Base-by-base conservation (phyloP, 2,888 invertebrate genomes). In the Lissonota sp. region DNA sequence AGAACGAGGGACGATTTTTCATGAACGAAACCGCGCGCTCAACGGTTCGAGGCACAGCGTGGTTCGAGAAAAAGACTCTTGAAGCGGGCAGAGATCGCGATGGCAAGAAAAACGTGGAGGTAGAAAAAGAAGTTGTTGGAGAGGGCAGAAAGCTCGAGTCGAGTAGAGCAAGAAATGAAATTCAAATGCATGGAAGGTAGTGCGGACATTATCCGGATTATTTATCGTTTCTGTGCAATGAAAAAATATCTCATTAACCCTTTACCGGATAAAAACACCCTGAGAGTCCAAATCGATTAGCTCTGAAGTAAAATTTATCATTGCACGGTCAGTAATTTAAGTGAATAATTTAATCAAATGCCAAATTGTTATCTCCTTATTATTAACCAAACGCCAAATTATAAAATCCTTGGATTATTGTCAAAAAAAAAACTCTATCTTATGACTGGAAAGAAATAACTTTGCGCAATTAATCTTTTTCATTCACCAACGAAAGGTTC, bases 1-100 rank as follows among this genome's bases (percentile, higher is more conserved):
- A 53, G 63, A 51, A 74, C 57, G 73, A 55, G 55, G 67, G 4
- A 81, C 77, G 70, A 70, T 81, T 73, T 66, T 60, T 77, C 80
- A 77, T 64, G 77, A 51, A 69, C 72, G 60, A 77, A 80, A 73
- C 63, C 66, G 26, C 57, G n/a, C 58, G 26, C 26, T 26, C 26
- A 26, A 26, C 26, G 26, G 26, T 26, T 26, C 26, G 26, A 26
- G 42, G 42, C 53, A 71, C 64, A 71, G 37, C 51, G 53, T 5
- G 70, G 12, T 7, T 46, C 14, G 51, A 57, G 62, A 60, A 26
- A 26, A 26, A 26, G 55, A 37, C 60, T 67, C 66, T 72, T 62
- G 26, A 26, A 26, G 55, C 49, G 62, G 49, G 37, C 60, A 16
- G 16, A 14, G 16, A 14, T 63, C 62, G 62, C 14, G 72, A 66